Evolutionary conservation across 2,113 vertebrate species (phyloP).

Genomic region (Okapia johnstoni): DNA sequence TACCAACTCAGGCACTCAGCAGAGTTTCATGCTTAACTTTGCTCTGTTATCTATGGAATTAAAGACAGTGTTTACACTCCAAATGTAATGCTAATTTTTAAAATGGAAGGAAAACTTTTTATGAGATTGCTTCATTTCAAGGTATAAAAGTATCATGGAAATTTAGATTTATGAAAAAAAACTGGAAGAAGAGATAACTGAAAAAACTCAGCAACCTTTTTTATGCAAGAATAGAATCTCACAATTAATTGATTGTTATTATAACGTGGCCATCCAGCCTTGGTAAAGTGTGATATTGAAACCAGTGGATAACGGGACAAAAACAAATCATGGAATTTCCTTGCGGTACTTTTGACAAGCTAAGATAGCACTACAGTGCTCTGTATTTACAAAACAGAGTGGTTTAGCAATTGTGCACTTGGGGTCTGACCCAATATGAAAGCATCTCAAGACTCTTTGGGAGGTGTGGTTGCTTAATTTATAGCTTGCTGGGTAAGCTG

Average conservation of each 20-base stretch:
- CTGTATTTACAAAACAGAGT: not conserved
- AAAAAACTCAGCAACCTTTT: not conserved
- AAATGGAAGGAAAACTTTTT: not conserved
- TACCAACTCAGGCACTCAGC: not conserved
- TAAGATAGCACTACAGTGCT: not conserved
- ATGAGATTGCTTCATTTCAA: not conserved
- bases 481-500: conserved; percentile 10
- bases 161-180: not conserved
- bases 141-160: not conserved
- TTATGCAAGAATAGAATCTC: not conserved
- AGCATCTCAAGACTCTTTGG: not conserved
- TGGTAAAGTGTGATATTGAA: not conserved
- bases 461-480: conserved; percentile 29
- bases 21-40: not conserved
- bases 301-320: no score
- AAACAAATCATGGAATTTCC: not conserved
- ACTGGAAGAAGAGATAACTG: not conserved
- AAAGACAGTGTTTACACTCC: not conserved
- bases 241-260: not conserved
- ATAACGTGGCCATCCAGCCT: not conserved
- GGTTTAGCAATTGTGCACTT: not conserved
- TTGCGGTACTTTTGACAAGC: not conserved
- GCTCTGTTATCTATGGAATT: not conserved
- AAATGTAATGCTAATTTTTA: not conserved
- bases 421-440: not conserved